Evolutionary conservation across 1,140 invertebrate genomes (phyloP).

Genomic region (Lepeophtheirus salmonis): DNA sequence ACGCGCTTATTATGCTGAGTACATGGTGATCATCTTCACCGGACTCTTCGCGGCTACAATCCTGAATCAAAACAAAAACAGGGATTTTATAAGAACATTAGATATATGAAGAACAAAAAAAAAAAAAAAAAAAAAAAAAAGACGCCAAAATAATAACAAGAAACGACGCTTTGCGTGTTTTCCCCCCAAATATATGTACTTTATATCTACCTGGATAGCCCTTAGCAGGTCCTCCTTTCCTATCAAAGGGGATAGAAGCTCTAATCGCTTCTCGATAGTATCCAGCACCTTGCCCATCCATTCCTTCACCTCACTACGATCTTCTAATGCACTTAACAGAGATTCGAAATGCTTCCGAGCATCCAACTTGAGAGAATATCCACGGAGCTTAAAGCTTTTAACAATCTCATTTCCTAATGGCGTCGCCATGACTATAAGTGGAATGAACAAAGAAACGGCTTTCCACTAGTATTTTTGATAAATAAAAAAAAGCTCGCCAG

Average conservation of each 20-base stretch:
- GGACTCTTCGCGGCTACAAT: neutral
- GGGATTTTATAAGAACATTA: no score
- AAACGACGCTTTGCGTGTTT: neutral
- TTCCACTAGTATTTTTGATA: no score
- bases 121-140: no score
- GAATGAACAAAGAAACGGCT: neutral
- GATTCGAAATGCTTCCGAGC: neutral
- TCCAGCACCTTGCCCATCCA: neutral
- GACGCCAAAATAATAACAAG: neutral
- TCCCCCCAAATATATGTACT: neutral
- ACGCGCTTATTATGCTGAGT: conserved; percentile 3
- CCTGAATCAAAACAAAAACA: conserved; percentile 4
- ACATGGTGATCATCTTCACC: neutral
- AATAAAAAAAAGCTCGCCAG: no score
- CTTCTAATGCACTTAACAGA: neutral
- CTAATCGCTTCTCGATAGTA: neutral
- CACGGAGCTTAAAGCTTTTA: neutral
- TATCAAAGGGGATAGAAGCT: neutral
- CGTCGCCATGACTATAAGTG: neutral
- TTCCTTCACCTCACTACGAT: neutral
- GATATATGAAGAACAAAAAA: no score
- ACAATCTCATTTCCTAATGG: neutral
- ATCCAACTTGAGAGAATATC: neutral
- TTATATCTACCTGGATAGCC: neutral
- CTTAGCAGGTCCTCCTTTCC: neutral